phyloP scores from a whole-genome alignment of 2,888 invertebrate genomes.

The Adineta ricciae region DNA sequence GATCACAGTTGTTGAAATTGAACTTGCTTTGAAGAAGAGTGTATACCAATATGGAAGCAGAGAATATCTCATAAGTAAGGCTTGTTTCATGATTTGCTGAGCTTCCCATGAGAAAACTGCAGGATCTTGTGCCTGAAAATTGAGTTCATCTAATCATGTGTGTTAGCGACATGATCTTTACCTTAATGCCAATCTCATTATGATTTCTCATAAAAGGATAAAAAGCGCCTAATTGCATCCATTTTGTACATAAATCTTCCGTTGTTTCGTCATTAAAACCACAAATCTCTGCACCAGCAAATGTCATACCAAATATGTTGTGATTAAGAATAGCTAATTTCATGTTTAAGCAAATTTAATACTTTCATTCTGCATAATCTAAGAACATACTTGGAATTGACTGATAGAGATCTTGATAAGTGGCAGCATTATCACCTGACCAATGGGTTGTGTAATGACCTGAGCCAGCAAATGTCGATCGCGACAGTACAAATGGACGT shows the following conservation, averaged over 20 bases:
- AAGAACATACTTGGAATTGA: constrained; percentile 52
- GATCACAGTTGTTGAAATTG: constrained; percentile 22
- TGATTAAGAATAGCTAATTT: constrained; percentile 24
- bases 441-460: constrained; percentile 45
- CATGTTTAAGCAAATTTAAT: no score
- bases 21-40: constrained; percentile 10
- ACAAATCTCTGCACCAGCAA: constrained; percentile 48
- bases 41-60: constrained; percentile 14
- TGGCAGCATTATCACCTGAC: constrained; percentile 46
- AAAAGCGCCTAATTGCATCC: constrained; percentile 40
- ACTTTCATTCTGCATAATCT: not conserved
- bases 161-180: no score
- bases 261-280: constrained; percentile 43
- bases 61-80: constrained; percentile 39
- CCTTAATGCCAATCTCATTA: constrained; percentile 49
- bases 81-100: constrained; percentile 53
- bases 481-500: constrained; percentile 37
- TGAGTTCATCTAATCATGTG: not conserved
- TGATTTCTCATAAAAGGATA: constrained; percentile 37
- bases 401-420: constrained; percentile 59
- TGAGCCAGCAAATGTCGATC: constrained; percentile 42
- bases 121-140: constrained; percentile 31
- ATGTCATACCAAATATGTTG: constrained; percentile 46
- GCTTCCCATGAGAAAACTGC: constrained; percentile 25
- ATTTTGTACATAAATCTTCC: constrained; percentile 37